Percentiles rank a stretch among this genome's conserved stretches.
These are phyloP conservation scores for Plutomurus gul DNA, from an alignment of 1,140 invertebrate genomes.

Conservation along the genomic window DNA sequence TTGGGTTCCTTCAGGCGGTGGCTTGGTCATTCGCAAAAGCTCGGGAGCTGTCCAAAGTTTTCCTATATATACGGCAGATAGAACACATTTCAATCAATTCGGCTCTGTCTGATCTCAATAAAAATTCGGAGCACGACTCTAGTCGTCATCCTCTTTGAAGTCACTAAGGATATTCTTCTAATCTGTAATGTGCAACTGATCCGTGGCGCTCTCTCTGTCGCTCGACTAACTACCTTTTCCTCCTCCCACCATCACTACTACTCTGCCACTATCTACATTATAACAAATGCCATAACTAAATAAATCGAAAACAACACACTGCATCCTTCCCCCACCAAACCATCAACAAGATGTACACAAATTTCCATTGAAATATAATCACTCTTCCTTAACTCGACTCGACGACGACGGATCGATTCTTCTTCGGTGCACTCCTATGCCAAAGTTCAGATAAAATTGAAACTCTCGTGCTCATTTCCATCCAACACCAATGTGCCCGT, in stretches of 20 bases:
- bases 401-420: neutral
- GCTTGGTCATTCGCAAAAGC: conserved; percentile 71
- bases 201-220: neutral
- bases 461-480: too few relatives aligned
- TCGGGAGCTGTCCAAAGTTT: conserved; percentile 93
- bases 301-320: neutral
- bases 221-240: neutral
- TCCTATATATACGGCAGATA: too few relatives aligned
- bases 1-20: conserved; percentile 76
- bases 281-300: neutral
- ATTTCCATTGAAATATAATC: neutral
- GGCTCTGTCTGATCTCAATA: neutral
- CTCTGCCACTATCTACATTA: too few relatives aligned
- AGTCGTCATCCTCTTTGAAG: neutral
- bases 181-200: neutral
- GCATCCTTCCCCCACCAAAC: neutral
- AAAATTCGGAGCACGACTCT: conserved; percentile 32
- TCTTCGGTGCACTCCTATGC: neutral
- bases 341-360: neutral
- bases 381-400: neutral
- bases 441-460: too few relatives aligned
- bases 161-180: neutral
- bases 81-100: conserved; percentile 22
- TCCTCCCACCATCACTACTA: neutral
- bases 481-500: too few relatives aligned